Evolutionary conservation across 2,113 vertebrate genomes (phyloP).

Genomic region (Acrocephalus kingi): DNA sequence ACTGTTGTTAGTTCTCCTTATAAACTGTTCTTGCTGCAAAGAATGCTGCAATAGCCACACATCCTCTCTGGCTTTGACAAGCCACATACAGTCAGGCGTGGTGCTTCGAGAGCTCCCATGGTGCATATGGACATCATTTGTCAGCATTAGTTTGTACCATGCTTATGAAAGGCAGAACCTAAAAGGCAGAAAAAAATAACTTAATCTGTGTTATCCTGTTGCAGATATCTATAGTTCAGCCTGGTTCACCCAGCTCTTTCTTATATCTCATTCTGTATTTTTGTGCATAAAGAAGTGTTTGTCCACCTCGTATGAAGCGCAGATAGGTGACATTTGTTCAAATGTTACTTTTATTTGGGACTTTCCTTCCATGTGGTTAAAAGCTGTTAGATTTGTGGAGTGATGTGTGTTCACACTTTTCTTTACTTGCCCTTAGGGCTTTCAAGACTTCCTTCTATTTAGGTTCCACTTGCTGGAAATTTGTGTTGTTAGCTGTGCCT

Average conservation of each 20-base stretch:
- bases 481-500: neutral
- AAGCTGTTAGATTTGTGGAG: neutral
- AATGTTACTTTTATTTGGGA: neutral
- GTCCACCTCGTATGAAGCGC: neutral
- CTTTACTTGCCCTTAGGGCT: neutral
- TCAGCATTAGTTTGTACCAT: neutral
- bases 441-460: neutral
- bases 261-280: neutral
- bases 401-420: neutral
- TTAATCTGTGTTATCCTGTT: neutral
- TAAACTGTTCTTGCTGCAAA: neutral
- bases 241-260: neutral
- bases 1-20: neutral
- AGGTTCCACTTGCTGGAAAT: neutral
- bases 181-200: neutral
- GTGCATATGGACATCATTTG: neutral
- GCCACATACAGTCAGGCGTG: neutral
- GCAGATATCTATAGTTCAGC: neutral
- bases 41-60: neutral
- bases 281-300: neutral
- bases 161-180: neutral
- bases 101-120: neutral
- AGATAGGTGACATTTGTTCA: neutral
- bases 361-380: neutral
- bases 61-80: neutral